Percentiles rank a stretch among this genome's conserved stretches.
These are phyloP conservation scores for Microcebus griseorufus DNA, from an alignment of 2,113 vertebrate species.

Conservation along the genomic window DNA sequence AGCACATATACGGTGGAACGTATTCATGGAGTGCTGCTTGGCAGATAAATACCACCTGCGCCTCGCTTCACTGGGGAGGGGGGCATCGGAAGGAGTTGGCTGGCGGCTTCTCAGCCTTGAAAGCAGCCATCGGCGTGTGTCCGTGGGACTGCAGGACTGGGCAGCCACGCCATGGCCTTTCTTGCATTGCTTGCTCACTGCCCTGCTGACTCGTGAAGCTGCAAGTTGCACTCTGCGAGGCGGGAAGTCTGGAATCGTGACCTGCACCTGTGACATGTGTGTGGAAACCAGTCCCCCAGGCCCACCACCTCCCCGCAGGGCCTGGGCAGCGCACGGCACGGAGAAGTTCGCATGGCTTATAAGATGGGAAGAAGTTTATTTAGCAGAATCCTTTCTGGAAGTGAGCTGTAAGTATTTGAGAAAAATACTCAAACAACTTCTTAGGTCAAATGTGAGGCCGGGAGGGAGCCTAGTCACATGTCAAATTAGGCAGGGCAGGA, in stretches of 20 bases:
- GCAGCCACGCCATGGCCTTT: not conserved
- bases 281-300: not conserved
- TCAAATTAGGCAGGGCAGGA: not conserved
- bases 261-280: not conserved
- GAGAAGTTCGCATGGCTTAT: not conserved
- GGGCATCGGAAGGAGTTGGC: not conserved
- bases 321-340: not conserved
- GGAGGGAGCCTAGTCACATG: not conserved
- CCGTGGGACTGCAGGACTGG: not conserved
- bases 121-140: not conserved
- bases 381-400: not conserved
- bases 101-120: not conserved
- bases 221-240: not conserved
- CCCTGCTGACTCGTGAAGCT: not conserved
- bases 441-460: not conserved
- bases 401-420: not conserved
- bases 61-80: not conserved
- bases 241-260: not conserved
- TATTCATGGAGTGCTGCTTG: not conserved
- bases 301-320: fast-evolving
- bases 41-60: not conserved
- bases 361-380: not conserved
- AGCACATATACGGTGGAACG: not conserved
- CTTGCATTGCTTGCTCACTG: not conserved
- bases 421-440: not conserved